Conservation (phyloP, 2,888 invertebrate genomes). For the Rhagonycha fulva region DNA sequence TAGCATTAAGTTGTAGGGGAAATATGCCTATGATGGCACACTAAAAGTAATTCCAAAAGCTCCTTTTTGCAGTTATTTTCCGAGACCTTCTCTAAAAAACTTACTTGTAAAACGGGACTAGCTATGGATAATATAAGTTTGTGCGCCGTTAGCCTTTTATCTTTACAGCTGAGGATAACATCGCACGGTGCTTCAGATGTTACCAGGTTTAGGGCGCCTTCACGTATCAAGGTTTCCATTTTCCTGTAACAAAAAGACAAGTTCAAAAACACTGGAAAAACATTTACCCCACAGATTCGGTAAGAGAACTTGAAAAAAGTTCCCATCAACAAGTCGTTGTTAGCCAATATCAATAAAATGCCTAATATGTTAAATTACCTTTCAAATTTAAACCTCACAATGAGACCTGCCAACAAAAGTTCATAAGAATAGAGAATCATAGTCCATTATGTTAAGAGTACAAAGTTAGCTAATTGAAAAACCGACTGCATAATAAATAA, state of each 20-base stretch:
- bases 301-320: too few relatives aligned
- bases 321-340: not conserved
- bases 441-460: not conserved
- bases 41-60: too few relatives aligned
- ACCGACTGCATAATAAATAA: not conserved
- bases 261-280: too few relatives aligned
- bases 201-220: constrained; percentile 54
- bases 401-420: not conserved
- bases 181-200: constrained; percentile 63
- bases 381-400: not conserved
- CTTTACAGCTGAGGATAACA: constrained; percentile 67
- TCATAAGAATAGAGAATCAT: not conserved
- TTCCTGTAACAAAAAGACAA: not conserved
- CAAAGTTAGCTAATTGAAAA: not conserved
- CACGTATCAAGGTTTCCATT: constrained; percentile 52
- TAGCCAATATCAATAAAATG: not conserved
- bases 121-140: constrained; percentile 70
- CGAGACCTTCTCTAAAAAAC: too few relatives aligned
- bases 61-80: too few relatives aligned
- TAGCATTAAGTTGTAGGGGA: too few relatives aligned
- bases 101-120: constrained; percentile 69
- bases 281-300: too few relatives aligned
- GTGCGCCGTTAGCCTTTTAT: constrained; percentile 66
- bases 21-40: too few relatives aligned
- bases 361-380: not conserved